Percentiles rank a stretch among this genome's conserved stretches.
phyloP scores from a whole-genome alignment of 2,888 invertebrate species.

The Leucoma salicis region DNA sequence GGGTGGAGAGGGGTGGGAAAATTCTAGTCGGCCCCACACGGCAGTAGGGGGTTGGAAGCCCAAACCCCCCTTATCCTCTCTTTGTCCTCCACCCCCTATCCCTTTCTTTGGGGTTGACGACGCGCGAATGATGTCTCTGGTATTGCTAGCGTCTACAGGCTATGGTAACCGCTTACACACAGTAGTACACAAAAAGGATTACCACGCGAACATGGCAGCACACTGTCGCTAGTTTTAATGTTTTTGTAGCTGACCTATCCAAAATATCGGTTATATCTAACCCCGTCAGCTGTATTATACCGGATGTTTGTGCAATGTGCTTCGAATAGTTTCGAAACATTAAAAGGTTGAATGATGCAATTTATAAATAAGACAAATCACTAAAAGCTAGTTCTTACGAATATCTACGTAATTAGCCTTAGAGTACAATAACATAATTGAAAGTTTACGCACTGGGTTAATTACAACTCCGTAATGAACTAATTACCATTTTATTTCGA shows the following conservation, averaged over 20 bases:
- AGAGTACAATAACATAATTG: not conserved
- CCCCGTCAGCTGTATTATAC: conserved; percentile 38
- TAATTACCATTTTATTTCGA: not conserved
- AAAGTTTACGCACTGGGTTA: not conserved
- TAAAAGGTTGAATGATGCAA: conserved; percentile 70
- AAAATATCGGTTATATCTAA: conserved; percentile 40
- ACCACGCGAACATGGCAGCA: no score
- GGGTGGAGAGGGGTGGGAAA: no score
- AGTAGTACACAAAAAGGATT: no score
- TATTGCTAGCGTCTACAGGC: no score
- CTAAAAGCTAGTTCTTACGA: conserved; percentile 18
- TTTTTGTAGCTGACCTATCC: conserved; percentile 28
- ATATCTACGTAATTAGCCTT: conserved; percentile 1
- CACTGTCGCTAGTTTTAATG: no score
- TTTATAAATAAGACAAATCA: conserved; percentile 58
- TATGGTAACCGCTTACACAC: no score
- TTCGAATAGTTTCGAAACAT: conserved; percentile 70
- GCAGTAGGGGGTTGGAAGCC: no score
- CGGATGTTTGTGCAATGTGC: conserved; percentile 76
- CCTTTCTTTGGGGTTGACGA: no score
- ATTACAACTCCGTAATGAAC: not conserved
- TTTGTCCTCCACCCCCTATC: no score
- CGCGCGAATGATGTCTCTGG: no score
- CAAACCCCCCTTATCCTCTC: no score
- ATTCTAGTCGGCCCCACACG: no score